Percentiles rank a stretch among this genome's conserved stretches.
Evolutionary conservation across 2,888 invertebrate species (phyloP).

Genomic region (Cephus spinipes): DNA sequence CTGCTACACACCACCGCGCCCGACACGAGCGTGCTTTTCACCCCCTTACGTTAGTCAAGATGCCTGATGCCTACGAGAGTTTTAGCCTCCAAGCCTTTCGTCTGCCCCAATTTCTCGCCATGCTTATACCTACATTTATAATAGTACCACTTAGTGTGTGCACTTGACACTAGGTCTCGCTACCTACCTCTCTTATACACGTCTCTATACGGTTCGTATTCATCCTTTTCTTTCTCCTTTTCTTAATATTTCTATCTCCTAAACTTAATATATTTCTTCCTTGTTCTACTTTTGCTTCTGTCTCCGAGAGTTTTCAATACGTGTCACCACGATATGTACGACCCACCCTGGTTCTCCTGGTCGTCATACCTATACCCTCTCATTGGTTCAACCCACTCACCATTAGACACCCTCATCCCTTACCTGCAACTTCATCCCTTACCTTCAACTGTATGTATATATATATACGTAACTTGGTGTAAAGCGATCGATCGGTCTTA

Average conservation of each 20-base stretch:
- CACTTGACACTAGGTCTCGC: neutral
- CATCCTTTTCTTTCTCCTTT: neutral
- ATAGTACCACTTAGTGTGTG: constrained; percentile 13
- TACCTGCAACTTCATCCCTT: too few species aligned
- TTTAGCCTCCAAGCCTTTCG: constrained; percentile 24
- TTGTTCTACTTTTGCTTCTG: neutral
- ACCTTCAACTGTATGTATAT: too few species aligned
- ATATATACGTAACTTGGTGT: neutral
- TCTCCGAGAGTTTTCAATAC: neutral
- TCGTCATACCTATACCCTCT: neutral
- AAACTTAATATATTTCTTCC: neutral
- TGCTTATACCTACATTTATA: constrained; percentile 27
- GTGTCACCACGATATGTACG: neutral
- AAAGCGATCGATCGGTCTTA: neutral
- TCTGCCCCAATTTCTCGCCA: constrained; percentile 31
- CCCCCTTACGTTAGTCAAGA: constrained; percentile 1
- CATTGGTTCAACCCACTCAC: neutral
- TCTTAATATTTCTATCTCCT: neutral
- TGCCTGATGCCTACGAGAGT: constrained; percentile 17
- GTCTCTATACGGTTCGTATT: neutral
- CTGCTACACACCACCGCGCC: neutral
- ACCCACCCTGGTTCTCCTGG: neutral
- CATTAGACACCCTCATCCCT: neutral
- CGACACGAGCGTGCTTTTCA: neutral
- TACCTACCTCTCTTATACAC: neutral